phyloP scores from a whole-genome alignment of 2,113 vertebrate genomes.

The Lepus timidus region DNA sequence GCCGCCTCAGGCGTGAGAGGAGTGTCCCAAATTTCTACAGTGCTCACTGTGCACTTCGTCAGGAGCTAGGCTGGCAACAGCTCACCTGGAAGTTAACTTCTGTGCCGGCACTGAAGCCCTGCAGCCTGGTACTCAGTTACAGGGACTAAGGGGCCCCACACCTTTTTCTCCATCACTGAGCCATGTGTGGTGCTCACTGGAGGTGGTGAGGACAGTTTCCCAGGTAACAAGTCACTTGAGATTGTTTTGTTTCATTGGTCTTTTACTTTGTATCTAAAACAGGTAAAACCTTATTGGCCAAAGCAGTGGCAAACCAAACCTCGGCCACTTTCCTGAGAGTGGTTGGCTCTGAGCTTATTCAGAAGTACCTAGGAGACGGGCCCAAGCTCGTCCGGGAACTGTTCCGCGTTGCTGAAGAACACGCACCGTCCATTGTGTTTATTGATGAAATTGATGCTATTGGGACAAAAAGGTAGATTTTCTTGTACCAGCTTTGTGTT shows the following conservation, averaged over 20 bases:
- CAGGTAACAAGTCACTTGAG: neutral
- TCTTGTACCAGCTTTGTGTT: neutral
- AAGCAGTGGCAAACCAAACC: conserved; percentile 99
- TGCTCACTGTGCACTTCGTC: no score
- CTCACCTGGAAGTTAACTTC: neutral
- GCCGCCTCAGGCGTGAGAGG: neutral
- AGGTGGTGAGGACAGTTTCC: neutral
- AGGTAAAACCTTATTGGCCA: conserved; percentile 98
- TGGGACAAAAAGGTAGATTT: conserved; percentile 95
- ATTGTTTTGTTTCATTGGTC: neutral
- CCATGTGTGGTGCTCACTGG: neutral
- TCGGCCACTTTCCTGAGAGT: conserved; percentile 98
- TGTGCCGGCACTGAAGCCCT: accelerated
- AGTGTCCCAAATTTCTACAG: neutral
- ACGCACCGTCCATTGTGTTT: conserved; percentile 98
- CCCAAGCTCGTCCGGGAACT: conserved; percentile 97
- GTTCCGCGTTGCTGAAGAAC: conserved; percentile 97
- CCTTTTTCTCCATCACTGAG: neutral
- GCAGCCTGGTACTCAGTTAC: neutral
- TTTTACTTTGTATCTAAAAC: conserved; percentile 50
- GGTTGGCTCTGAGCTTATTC: conserved; percentile 98
- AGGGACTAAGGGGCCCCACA: no score
- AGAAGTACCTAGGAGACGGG: conserved; percentile 98
- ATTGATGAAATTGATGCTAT: conserved; percentile 99
- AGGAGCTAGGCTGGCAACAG: neutral